These are phyloP conservation scores for Intellagama lesueurii DNA, from an alignment of 2,797 vertebrate species.

Conservation along the genomic window DNA sequence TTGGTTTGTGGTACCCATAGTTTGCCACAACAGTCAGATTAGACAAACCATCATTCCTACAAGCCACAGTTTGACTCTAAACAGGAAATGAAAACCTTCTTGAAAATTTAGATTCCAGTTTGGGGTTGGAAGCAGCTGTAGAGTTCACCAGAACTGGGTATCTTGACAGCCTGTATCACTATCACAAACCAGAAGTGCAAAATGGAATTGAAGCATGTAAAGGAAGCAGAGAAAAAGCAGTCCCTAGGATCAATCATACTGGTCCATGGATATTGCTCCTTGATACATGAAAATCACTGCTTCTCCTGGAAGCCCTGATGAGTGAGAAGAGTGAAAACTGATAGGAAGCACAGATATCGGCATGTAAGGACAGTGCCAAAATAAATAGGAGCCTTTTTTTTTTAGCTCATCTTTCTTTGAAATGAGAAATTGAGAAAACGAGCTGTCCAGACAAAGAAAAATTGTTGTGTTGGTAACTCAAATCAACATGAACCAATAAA, in stretches of 20 bases:
- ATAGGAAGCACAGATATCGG: neutral
- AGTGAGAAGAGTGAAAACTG: neutral
- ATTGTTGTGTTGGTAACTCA: neutral
- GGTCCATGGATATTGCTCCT: neutral
- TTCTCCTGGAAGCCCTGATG: neutral
- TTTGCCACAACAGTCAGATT: neutral
- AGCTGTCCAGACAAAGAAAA: neutral
- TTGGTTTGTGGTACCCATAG: neutral
- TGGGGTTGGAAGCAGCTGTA: neutral
- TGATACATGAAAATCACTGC: neutral
- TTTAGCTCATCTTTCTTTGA: neutral
- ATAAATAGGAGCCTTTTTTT: neutral
- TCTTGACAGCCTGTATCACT: neutral
- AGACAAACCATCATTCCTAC: too few relatives aligned
- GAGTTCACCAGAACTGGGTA: neutral
- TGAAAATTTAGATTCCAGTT: neutral
- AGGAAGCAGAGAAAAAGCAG: neutral
- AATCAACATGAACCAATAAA: neutral
- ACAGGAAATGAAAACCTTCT: neutral
- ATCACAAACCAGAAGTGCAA: neutral
- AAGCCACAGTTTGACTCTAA: neutral
- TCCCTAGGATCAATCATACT: neutral
- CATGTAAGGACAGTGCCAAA: neutral
- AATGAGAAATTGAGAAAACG: neutral
- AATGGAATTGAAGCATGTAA: neutral